Evolutionary conservation across 1,140 invertebrate species (phyloP).

Genomic region (Nasonia longicornis): DNA sequence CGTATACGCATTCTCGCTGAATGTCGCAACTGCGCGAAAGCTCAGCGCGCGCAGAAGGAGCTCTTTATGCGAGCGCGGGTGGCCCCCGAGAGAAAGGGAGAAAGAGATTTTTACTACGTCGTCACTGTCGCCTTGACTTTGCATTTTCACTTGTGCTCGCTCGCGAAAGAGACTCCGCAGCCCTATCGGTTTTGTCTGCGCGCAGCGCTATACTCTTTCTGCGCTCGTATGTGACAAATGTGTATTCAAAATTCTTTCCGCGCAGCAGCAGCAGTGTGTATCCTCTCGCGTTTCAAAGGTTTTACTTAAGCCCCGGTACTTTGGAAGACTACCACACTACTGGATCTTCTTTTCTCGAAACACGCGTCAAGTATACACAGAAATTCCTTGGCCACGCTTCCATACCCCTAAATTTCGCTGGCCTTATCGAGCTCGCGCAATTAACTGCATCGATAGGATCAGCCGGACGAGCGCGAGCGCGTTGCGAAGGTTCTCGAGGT

Average conservation of each 20-base stretch:
- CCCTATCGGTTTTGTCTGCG: not conserved
- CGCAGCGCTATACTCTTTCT: not conserved
- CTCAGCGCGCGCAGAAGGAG: constrained; percentile 1
- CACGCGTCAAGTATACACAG: too few relatives aligned
- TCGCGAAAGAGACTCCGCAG: too few relatives aligned
- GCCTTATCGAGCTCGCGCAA: too few relatives aligned
- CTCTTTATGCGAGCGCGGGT: constrained; percentile 18
- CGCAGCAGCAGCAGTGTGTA: too few relatives aligned
- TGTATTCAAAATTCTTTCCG: not conserved
- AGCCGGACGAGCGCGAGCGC: not conserved
- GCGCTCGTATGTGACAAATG: not conserved
- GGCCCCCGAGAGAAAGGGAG: constrained; percentile 1
- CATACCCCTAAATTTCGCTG: too few relatives aligned
- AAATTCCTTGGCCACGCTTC: too few relatives aligned
- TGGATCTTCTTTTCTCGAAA: too few relatives aligned
- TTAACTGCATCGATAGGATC: not conserved
- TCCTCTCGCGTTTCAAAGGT: not conserved
- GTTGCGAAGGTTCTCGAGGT: not conserved
- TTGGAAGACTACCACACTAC: too few relatives aligned
- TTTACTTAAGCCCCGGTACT: not conserved
- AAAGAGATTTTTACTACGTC: constrained; percentile 25
- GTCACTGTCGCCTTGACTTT: constrained; percentile 37
- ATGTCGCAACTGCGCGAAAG: not conserved
- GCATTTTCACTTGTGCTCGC: constrained; percentile 9
- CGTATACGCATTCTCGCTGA: not conserved